Evolutionary conservation across 2,113 vertebrate species (phyloP), one percentile per base, ranked within the genome.

Genomic region (Chlorodrepanis virens): DNA sequence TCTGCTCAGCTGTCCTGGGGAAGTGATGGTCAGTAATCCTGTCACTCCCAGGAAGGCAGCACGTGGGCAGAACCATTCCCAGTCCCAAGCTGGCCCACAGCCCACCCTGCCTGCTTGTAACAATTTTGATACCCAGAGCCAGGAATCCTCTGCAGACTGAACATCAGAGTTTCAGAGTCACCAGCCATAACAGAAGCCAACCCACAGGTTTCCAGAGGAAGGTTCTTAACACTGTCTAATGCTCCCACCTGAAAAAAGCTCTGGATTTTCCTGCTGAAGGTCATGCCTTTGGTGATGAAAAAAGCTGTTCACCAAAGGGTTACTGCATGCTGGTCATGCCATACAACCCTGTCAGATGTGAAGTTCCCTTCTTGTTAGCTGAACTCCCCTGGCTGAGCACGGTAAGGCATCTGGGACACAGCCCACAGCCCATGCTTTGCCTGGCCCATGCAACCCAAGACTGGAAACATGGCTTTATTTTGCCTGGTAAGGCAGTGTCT

Each of bases 1-100:
- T 33, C 59, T 7, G 10, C 21, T 47, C 11, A 4, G 61, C 39
- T 2, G 0, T 47, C 49, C 44, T 0, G 1, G 33, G 28, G 16
- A 70, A 65, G 37, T 0, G 2, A 45, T 0, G 0, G 31, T n/a
- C 85, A 50, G n/a, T 12, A 24, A 49, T n/a, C 5, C 33, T 10
- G 16, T 31, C 70, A 65, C 10, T 54, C 40, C 6, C 1, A 33
- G 9, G 19, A 80, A 61, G 15, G 49, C 37, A 85, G 57, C 17
- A 49, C 1, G 1, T 14, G 22, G 11, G 53, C 49, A 93, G 49
- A 64, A 87, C 50, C 31, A 57, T 23, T 3, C 37, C 31, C 40
- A 45, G 44, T n/a, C 18, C 49, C 0, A 3, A 56, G 28, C 24
- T 49, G 61, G 37, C n/a, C 37, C n/a, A 69, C 15, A 61, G 75